Evolutionary conservation across 2,113 vertebrate genomes (phyloP).

Genomic region (Xiphophorus couchianus): DNA sequence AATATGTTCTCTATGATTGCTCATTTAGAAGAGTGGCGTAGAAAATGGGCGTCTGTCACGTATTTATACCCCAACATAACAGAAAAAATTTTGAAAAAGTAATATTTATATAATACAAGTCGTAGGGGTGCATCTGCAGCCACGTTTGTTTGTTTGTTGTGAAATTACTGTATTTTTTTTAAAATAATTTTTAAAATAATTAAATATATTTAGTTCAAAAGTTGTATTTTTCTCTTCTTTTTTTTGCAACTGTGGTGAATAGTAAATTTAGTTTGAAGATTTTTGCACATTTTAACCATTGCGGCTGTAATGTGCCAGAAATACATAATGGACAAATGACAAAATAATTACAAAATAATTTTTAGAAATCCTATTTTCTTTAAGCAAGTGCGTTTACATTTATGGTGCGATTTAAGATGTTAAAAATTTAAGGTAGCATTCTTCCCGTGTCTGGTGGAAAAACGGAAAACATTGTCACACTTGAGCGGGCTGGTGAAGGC

Average conservation of each 20-base stretch:
- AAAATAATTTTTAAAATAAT: too few species aligned
- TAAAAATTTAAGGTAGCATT: not conserved
- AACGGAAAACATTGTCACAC: constrained; percentile 19
- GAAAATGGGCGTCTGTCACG: not conserved
- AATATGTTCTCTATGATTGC: not conserved
- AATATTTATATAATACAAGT: too few species aligned
- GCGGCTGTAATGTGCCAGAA: too few species aligned
- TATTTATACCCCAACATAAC: not conserved
- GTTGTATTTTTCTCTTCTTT: not conserved
- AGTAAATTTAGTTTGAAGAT: too few species aligned
- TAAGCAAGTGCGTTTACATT: not conserved
- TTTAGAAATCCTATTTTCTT: too few species aligned
- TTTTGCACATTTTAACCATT: too few species aligned
- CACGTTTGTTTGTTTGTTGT: too few species aligned
- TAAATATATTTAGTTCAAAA: not conserved
- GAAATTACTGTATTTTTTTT: not conserved
- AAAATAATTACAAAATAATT: too few species aligned
- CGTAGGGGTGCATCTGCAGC: too few species aligned
- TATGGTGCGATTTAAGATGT: too few species aligned
- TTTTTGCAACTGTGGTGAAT: too few species aligned
- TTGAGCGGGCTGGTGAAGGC: constrained; percentile 4
- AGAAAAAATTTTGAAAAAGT: not conserved
- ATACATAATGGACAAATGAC: too few species aligned
- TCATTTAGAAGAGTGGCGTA: not conserved
- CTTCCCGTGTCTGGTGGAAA: constrained; percentile 6